Conservation (phyloP, 2,888 invertebrate species). For the Drosophila falleni region DNA sequence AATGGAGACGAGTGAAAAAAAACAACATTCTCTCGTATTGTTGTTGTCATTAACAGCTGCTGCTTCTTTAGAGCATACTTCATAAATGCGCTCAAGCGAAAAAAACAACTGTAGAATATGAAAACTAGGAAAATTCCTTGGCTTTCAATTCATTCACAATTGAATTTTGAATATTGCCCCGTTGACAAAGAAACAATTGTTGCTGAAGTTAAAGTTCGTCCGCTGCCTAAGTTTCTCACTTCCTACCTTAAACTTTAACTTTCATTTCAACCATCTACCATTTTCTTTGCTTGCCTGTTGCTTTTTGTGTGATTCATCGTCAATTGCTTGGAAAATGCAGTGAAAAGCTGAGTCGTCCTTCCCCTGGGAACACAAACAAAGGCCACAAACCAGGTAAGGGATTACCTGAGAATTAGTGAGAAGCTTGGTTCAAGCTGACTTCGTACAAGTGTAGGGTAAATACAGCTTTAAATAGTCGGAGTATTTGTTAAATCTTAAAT, state of each 20-base stretch:
- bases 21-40: not conserved
- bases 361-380: constrained; percentile 16
- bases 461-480: constrained; percentile 4
- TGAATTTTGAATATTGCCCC: constrained; percentile 41
- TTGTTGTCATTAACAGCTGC: constrained; percentile 43
- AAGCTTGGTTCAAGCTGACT: constrained; percentile 8
- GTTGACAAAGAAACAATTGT: constrained; percentile 52
- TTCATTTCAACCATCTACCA: not conserved
- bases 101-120: constrained; percentile 18
- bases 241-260: constrained; percentile 5
- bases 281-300: constrained; percentile 53
- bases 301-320: constrained; percentile 34
- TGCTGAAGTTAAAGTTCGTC: constrained; percentile 32
- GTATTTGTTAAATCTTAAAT: not conserved
- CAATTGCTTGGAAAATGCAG: constrained; percentile 74
- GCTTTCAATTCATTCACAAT: constrained; percentile 41
- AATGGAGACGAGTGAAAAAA: constrained; percentile 55
- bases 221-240: constrained; percentile 7
- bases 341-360: constrained; percentile 34
- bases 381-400: constrained; percentile 18
- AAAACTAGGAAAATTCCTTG: constrained; percentile 3
- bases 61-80: constrained; percentile 46
- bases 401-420: constrained; percentile 27
- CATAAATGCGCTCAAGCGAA: constrained; percentile 58
- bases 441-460: constrained; percentile 4